These are phyloP conservation scores for Prietella phreatophila DNA, from an alignment of 2,113 vertebrate genomes.

Conservation along the genomic window DNA sequence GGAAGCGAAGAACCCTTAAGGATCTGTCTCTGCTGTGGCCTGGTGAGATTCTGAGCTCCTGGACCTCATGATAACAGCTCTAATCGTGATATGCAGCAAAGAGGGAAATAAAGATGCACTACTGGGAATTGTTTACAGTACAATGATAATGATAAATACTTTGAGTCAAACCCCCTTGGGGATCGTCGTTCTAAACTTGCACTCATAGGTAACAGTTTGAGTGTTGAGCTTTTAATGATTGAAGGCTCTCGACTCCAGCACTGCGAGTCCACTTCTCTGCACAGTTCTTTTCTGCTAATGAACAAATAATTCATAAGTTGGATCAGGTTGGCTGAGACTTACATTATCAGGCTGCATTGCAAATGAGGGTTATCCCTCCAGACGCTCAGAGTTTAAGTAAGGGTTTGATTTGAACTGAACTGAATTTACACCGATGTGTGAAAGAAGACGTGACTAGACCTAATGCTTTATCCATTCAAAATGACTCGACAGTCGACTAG, in stretches of 20 bases:
- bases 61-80: neutral
- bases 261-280: neutral
- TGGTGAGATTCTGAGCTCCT: neutral
- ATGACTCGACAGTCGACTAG: neutral
- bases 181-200: neutral
- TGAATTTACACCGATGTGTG: neutral
- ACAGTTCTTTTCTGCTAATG: constrained; percentile 1
- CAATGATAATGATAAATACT: neutral
- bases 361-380: constrained; percentile 20
- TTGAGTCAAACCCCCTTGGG: too few species aligned
- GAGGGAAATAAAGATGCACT: neutral
- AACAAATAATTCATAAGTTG: constrained; percentile 27
- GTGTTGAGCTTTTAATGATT: neutral
- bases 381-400: constrained; percentile 11
- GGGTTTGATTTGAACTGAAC: constrained; percentile 2
- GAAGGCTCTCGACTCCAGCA: neutral
- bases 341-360: constrained; percentile 17
- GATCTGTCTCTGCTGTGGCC: neutral
- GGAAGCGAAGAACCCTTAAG: neutral
- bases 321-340: constrained; percentile 15
- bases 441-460: neutral
- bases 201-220: neutral
- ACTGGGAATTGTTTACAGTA: neutral
- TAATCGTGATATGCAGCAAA: neutral
- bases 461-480: neutral